Evolutionary conservation across 2,888 invertebrate species (phyloP).

Genomic region (Euplexia lucipara): DNA sequence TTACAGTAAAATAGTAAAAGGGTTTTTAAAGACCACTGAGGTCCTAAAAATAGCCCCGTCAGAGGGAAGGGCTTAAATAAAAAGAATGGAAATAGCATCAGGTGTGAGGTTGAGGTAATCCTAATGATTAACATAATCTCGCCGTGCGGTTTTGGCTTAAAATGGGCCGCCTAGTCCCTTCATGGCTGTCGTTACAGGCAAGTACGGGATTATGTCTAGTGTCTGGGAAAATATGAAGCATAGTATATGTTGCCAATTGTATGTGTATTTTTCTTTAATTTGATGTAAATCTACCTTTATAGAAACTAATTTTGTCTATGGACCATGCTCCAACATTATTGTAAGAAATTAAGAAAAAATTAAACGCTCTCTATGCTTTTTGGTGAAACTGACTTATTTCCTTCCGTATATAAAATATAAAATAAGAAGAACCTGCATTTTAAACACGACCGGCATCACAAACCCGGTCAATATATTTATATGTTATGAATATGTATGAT

Average conservation of each 20-base stretch:
- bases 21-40: constrained; percentile 4
- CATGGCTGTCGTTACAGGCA: neutral
- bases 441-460: too few species aligned
- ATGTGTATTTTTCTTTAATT: too few species aligned
- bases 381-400: too few species aligned
- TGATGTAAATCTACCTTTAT: too few species aligned
- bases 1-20: constrained; percentile 1
- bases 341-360: too few species aligned
- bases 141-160: neutral
- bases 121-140: constrained; percentile 44
- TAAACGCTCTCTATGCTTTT: too few species aligned
- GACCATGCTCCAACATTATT: too few species aligned
- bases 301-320: too few species aligned
- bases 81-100: constrained; percentile 29
- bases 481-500: neutral
- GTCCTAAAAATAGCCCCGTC: constrained; percentile 14
- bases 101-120: constrained; percentile 44
- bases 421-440: too few species aligned
- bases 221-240: neutral
- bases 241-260: too few species aligned
- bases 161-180: constrained; percentile 1
- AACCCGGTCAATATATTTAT: too few species aligned
- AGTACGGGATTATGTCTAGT: neutral
- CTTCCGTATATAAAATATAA: too few species aligned
- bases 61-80: constrained; percentile 20